Evolutionary conservation across 2,797 vertebrate genomes (phyloP), one percentile per base, ranked within the genome.

Genomic region (Scleropages formosus): DNA sequence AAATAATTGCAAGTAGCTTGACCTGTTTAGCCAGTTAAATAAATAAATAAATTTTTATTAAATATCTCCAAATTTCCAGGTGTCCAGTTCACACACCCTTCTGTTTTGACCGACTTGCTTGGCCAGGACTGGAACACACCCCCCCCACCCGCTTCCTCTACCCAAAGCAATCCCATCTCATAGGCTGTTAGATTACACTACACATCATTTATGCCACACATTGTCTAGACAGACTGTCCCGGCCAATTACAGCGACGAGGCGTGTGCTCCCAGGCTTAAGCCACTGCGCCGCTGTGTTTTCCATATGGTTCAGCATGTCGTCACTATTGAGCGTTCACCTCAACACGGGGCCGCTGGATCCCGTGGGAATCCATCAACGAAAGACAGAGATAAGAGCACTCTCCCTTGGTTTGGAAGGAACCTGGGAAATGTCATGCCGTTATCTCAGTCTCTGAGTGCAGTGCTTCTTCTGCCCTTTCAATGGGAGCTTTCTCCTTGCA

Each of bases 361-460:
- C 75, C 78, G 84, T 88, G 88, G 89, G 90, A 92, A 93, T 85
- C 87, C 82, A 89, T 87, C 85, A 79, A 80, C 81, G 77, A 24
- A n/a, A 67, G 74, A 76, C 26, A 58, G 84, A 85, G 88, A 93
- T 92, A 88, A 92, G 91, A 90, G 90, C 81, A 79, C 75, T 72
- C 71, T 77, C 47, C 12, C 63, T 49, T 56, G 66, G 70, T 27
- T 13, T 16, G 13, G 63, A 47, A 47, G 39, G 78, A 81, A 89
- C 86, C 87, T 90, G 89, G 89, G 88, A 91, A 89, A 85, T 56
- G 83, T 90, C 87, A 87, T 84, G 81, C 79, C 77, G 78, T 89
- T 90, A 90, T 91, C 88, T 70, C 3, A 15, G 9, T 59, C 75
- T 20, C 12, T 12, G 0, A 24, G 3, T 27, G 11, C 15, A 47